Evolutionary conservation across 2,888 invertebrate genomes (phyloP), one percentile per base, ranked within the genome.

Genomic region (Troides helena): DNA sequence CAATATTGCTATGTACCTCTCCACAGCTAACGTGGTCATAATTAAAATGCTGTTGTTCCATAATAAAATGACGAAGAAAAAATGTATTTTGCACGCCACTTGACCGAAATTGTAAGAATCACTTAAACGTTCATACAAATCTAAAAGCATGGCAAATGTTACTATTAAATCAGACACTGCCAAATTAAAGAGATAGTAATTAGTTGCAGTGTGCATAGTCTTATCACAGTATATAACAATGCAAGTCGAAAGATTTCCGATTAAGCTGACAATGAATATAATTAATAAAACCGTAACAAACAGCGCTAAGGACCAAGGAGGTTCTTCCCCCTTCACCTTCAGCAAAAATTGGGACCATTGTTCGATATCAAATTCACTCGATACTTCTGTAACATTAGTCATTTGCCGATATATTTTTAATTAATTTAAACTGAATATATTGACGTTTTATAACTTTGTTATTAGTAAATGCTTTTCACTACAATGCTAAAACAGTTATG

Each of bases 351-450:
- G 69, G 0, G 77, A 73, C 86, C 86, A 86, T 63, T 78, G 69
- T 70, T 76, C 72, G 23, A 78, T 69, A 59, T 80, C 75, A 80
- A 96, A 96, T 75, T 96, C 96, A 82, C 94, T 90, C 12, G 64
- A 18, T 12, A 30, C 62, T 61, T 68, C 70, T 8, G 73, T 72
- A 0, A 39, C 23, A 50, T 74, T 77, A 12, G 60, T 62, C 75
- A 77, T 77, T 71, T 61, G 36, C 30, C 12, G 7, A 17, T 36
- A 1, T 30, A 57, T n/a, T 8, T 53, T 50, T 46, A 36, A 25
- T 8, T 3, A 23, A 18, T 43, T 2, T 21, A 21, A 1, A 14
- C 5, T 21, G 21, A 62, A 18, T 60, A 1, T 8, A 10, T 21
- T 21, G n/a, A 3, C 12, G 1, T 10, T 18, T 56, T 39, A 36